Conservation (phyloP, 1,140 invertebrate genomes). For the Hyles euphorbiae region DNA sequence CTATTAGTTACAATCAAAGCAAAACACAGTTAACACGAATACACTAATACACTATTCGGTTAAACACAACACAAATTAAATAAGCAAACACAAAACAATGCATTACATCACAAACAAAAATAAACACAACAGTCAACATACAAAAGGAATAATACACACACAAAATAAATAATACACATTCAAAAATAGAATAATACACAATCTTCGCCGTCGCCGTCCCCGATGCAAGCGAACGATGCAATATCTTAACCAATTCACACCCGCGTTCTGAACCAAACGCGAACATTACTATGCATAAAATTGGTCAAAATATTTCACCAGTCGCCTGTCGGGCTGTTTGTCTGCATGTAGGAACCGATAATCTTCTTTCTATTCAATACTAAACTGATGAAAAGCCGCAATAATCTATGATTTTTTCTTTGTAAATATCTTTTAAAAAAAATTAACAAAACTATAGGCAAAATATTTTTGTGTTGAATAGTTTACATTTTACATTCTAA, state of each 20-base stretch:
- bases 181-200: conserved; percentile 17
- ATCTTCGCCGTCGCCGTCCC: conserved; percentile 30
- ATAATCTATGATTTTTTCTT: too few relatives aligned
- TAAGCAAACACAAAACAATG: conserved; percentile 13
- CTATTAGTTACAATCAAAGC: too few relatives aligned
- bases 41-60: neutral
- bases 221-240: conserved; percentile 65
- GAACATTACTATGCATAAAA: conserved; percentile 47
- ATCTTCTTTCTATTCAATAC: too few relatives aligned
- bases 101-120: conserved; percentile 6
- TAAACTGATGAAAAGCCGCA: too few relatives aligned
- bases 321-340: conserved; percentile 46
- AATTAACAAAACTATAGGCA: too few relatives aligned
- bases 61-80: conserved; percentile 11
- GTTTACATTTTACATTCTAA: too few relatives aligned
- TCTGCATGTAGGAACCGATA: too few relatives aligned
- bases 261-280: conserved; percentile 12
- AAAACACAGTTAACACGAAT: conserved; percentile 7
- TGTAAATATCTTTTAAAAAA: too few relatives aligned
- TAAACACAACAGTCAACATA: neutral
- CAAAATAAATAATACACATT: conserved; percentile 1
- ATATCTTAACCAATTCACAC: conserved; percentile 76
- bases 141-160: conserved; percentile 18
- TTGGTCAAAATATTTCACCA: conserved; percentile 76
- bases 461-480: too few relatives aligned